These are phyloP conservation scores for Cebus imitator DNA, from an alignment of 2,113 vertebrate genomes.

Conservation along the genomic window DNA sequence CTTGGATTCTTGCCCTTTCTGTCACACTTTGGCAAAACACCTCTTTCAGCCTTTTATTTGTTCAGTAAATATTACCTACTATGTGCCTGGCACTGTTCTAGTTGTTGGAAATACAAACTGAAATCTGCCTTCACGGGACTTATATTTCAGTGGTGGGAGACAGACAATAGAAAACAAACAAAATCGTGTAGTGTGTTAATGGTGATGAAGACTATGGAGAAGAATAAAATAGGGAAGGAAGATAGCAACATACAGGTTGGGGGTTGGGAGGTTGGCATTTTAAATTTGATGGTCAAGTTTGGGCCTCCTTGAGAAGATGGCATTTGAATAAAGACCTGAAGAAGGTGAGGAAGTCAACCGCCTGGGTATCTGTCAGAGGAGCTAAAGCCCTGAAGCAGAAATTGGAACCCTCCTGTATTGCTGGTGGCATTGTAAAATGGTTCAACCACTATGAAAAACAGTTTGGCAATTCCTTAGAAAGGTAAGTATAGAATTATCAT, in stretches of 20 bases:
- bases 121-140: background rate
- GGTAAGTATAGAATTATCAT: background rate
- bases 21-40: constrained; percentile 23
- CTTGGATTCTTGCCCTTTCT: constrained; percentile 11
- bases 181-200: background rate
- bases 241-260: background rate
- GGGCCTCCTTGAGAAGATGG: background rate
- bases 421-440: background rate
- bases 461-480: background rate
- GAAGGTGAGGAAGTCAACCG: background rate
- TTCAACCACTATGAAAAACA: background rate
- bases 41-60: background rate
- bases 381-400: background rate
- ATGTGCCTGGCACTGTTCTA: background rate
- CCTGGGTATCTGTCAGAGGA: background rate
- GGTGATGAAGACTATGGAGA: background rate
- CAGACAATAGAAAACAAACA: constrained; percentile 6
- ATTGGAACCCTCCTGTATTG: background rate
- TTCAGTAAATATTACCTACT: background rate
- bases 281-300: background rate
- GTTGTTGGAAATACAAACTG: background rate
- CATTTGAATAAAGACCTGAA: constrained; percentile 17
- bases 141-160: background rate
- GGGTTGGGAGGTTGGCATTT: background rate
- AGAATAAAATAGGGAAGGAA: background rate